Evolutionary conservation across 2,888 invertebrate genomes (phyloP).

Genomic region (Dryadula phaetusa): DNA sequence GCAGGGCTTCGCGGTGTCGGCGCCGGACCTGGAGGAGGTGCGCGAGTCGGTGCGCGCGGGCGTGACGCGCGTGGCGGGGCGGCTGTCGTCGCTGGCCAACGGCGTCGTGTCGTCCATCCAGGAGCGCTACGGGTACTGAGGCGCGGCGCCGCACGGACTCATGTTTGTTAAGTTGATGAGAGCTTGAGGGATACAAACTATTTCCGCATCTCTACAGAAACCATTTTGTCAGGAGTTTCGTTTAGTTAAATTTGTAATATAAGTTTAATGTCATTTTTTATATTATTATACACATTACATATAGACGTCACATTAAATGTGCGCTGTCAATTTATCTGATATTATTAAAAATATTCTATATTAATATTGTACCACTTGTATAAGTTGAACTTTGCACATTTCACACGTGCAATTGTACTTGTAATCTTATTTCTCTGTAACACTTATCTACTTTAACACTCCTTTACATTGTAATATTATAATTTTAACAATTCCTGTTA

Average conservation of each 20-base stretch:
- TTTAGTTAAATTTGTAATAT: slow-evolving; percentile 13
- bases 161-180: background rate
- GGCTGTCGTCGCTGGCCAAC: slow-evolving; percentile 96
- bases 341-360: background rate
- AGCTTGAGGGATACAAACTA: background rate
- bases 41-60: slow-evolving; percentile 98
- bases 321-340: background rate
- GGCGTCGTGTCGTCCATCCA: slow-evolving; percentile 97
- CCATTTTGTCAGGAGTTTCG: background rate
- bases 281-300: background rate
- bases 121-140: slow-evolving; percentile 88
- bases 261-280: background rate
- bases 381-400: background rate
- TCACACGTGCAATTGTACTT: background rate
- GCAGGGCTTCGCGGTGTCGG: slow-evolving; percentile 72
- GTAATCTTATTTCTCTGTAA: background rate
- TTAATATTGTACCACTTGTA: background rate
- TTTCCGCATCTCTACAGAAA: background rate
- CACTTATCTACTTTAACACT: background rate
- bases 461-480: background rate
- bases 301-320: background rate
- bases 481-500: background rate
- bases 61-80: slow-evolving; percentile 97
- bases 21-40: slow-evolving; percentile 96
- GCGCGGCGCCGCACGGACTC: background rate